Evolutionary conservation across 2,797 vertebrate genomes (phyloP).

Genomic region (Neoniphon sammara): DNA sequence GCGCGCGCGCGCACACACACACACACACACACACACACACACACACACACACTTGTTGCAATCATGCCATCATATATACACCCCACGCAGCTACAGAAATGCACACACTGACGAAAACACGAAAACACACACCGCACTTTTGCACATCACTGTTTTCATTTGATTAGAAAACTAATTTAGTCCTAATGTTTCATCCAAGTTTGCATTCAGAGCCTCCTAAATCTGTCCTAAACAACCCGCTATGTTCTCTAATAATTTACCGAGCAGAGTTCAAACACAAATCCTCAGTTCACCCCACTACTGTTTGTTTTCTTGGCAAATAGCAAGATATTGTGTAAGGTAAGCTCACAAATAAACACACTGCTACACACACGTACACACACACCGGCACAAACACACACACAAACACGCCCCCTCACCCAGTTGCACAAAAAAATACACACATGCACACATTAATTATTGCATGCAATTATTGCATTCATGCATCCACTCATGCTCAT

Average conservation of each 20-base stretch:
- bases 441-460: not conserved
- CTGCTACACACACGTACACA: conserved; percentile 4
- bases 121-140: not conserved
- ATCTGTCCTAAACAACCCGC: not conserved
- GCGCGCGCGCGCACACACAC: too few species aligned
- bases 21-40: not conserved
- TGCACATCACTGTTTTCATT: not conserved
- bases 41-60: not conserved
- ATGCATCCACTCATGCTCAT: not conserved
- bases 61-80: not conserved
- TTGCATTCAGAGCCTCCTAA: not conserved
- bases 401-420: not conserved
- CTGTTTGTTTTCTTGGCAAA: conserved; percentile 1
- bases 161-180: not conserved
- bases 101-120: conserved; percentile 3
- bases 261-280: conserved; percentile 6
- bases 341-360: not conserved
- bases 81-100: not conserved
- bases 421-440: not conserved
- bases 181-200: not conserved
- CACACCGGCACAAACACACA: not conserved
- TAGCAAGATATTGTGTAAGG: conserved; percentile 12
- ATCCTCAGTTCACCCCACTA: not conserved
- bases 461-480: too few species aligned
- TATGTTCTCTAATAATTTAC: conserved; percentile 1